Evolutionary conservation across 2,797 vertebrate species (phyloP).

Genomic region (Tapirus indicus): DNA sequence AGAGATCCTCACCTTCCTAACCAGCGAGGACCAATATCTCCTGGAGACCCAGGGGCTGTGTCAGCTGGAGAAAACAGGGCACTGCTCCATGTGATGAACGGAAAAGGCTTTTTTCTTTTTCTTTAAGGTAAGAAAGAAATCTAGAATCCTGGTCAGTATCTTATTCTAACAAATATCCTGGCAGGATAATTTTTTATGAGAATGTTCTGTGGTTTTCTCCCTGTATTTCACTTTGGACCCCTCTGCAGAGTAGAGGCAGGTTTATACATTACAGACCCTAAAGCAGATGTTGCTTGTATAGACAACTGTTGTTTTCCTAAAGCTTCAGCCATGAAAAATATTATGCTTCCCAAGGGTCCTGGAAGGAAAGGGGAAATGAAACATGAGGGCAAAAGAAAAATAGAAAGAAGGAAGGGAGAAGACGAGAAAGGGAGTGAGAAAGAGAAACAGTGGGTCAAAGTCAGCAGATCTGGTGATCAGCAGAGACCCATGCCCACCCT

Average conservation of each 20-base stretch:
- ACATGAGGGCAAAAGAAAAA: neutral
- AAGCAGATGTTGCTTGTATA: slow-evolving; percentile 44
- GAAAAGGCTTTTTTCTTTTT: neutral
- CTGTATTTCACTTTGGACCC: neutral
- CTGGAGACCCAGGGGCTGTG: neutral
- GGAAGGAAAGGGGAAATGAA: neutral
- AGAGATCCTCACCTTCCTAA: neutral
- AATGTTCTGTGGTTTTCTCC: neutral
- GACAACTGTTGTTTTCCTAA: slow-evolving; percentile 12
- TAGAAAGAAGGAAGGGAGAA: no score
- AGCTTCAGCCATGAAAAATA: slow-evolving; percentile 8
- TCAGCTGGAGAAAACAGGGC: neutral
- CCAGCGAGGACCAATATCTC: neutral
- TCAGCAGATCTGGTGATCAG: neutral
- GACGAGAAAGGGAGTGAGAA: neutral
- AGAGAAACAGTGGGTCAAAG: neutral
- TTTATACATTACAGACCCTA: neutral
- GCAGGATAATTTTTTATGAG: neutral
- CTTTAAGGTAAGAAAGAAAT: neutral
- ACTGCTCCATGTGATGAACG: neutral
- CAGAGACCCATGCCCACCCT: neutral
- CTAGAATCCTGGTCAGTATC: neutral
- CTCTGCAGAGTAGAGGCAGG: neutral
- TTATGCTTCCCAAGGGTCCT: neutral
- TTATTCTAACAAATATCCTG: neutral